phyloP scores from a whole-genome alignment of 1,140 invertebrate species.

The Hycleus phaleratus region DNA sequence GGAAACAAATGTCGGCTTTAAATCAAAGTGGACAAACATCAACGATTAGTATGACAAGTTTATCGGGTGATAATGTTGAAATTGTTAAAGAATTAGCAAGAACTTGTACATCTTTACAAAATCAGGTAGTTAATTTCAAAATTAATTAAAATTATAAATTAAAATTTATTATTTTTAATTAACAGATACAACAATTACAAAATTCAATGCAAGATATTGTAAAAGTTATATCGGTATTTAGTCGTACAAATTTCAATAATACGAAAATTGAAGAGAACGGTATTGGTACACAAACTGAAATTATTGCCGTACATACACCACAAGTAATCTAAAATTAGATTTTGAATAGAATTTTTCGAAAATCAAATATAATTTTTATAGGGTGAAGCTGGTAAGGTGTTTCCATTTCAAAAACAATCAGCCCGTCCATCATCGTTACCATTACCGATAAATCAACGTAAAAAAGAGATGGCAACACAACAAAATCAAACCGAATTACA shows the following conservation, averaged over 20 bases:
- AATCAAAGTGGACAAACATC: slow-evolving; percentile 38
- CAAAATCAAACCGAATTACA: slow-evolving; percentile 28
- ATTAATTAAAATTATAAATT: not conserved
- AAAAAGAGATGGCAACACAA: slow-evolving; percentile 25
- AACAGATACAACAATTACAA: slow-evolving; percentile 64
- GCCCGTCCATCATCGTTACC: slow-evolving; percentile 38
- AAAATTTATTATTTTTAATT: not conserved
- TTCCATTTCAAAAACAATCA: slow-evolving; percentile 39
- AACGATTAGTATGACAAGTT: slow-evolving; percentile 25
- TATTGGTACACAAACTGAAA: slow-evolving; percentile 68
- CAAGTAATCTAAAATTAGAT: slow-evolving; percentile 42
- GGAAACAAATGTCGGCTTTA: slow-evolving; percentile 76
- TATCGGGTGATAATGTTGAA: slow-evolving; percentile 26
- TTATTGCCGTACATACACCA: slow-evolving; percentile 65
- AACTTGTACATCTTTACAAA: slow-evolving; percentile 44
- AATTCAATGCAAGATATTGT: slow-evolving; percentile 68
- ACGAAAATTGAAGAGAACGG: slow-evolving; percentile 43
- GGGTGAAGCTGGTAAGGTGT: slow-evolving; percentile 36
- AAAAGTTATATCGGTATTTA: slow-evolving; percentile 53
- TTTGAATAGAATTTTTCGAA: not conserved
- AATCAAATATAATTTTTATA: slow-evolving; percentile 3
- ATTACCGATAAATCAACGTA: slow-evolving; percentile 31
- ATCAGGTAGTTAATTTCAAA: slow-evolving; percentile 32
- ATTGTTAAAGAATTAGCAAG: slow-evolving; percentile 44
- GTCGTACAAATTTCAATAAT: slow-evolving; percentile 43